Evolutionary conservation across 2,888 invertebrate genomes (phyloP), one percentile per base, ranked within the genome.

Genomic region (Megaustenia siamemsis): DNA sequence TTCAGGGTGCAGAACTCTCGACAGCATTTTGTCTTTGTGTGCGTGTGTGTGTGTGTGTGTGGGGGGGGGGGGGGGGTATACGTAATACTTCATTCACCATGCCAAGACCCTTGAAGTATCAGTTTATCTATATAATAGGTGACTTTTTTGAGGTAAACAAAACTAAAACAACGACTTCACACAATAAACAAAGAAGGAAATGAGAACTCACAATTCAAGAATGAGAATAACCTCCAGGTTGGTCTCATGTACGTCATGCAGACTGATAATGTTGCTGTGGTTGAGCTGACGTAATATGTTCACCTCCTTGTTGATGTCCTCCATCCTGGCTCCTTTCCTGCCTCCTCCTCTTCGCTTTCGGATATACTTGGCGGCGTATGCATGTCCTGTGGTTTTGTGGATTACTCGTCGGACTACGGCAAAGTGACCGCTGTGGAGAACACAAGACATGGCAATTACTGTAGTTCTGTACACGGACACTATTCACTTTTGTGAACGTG

Each of bases 291-390:
- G 94, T 84, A 96, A 92, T 80, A 96, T 95, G 85, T 95, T 94
- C 28, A 93, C 93, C 93, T 96, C 96, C 87, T 95, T 94, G 92
- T 95, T 94, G 86, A 96, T 96, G 90, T 96, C 95, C 89, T 95
- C 95, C 88, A 95, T 93, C 77, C 95, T 95, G 71, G 95, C 95
- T 28, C 96, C 96, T 21, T 92, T 90, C 15, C 95, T 89, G 86
- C 96, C 94, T 43, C 95, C 95, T 15, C 90, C 90, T 79, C 95
- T 94, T 40, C 95, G 94, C 90, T 96, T 96, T 86, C 95, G 94
- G 92, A 96, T 95, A 92, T 95, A 96, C 93, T 96, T 96, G 84
- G 96, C 96, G 53, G 96, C 96, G 92, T 95, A 96, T 86, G 95
- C 94, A 68, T 93, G 92, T 21, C 95, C 95, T 8, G 95, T 95